Conservation (phyloP, 2,888 invertebrate species). For the Drosophila testacea region DNA sequence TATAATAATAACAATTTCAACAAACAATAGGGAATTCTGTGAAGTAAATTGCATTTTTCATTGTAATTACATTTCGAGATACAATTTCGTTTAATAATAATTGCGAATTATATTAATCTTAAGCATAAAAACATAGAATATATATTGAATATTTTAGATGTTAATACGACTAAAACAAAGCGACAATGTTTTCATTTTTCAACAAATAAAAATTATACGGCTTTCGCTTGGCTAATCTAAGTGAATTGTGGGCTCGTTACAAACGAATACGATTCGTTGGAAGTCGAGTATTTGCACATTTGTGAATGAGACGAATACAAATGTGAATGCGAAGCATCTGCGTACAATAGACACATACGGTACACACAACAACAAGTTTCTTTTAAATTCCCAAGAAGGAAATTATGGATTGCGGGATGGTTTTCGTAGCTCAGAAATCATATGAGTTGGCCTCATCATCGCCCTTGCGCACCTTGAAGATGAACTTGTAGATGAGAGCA, state of each 20-base stretch:
- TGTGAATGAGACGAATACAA: conserved; percentile 39
- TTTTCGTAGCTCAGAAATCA: conserved; percentile 87
- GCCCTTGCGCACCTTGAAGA: conserved; percentile 90
- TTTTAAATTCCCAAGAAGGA: no score
- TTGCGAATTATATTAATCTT: conserved; percentile 66
- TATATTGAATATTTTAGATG: conserved; percentile 54
- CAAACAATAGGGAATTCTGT: conserved; percentile 43
- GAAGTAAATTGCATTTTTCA: conserved; percentile 17
- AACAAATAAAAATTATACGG: conserved; percentile 74
- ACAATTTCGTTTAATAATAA: conserved; percentile 35
- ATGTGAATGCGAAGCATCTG: conserved; percentile 35
- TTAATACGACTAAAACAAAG: conserved; percentile 60
- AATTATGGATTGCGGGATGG: no score
- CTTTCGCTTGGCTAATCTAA: conserved; percentile 35
- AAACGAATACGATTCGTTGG: conserved; percentile 18
- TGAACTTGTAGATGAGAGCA: conserved; percentile 90
- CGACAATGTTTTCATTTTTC: conserved; percentile 59
- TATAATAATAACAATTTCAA: conserved; percentile 51
- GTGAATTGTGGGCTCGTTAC: conserved; percentile 34
- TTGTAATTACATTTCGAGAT: conserved; percentile 47
- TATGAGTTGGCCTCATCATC: conserved; percentile 91
- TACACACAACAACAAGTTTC: conserved; percentile 59
- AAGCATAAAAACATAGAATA: conserved; percentile 64
- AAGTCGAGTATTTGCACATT: conserved; percentile 25
- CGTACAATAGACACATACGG: conserved; percentile 30